Percentiles rank a stretch among this genome's conserved stretches.
Evolutionary conservation across 1,140 invertebrate genomes (phyloP).

Genomic region (Heliothis virescens): DNA sequence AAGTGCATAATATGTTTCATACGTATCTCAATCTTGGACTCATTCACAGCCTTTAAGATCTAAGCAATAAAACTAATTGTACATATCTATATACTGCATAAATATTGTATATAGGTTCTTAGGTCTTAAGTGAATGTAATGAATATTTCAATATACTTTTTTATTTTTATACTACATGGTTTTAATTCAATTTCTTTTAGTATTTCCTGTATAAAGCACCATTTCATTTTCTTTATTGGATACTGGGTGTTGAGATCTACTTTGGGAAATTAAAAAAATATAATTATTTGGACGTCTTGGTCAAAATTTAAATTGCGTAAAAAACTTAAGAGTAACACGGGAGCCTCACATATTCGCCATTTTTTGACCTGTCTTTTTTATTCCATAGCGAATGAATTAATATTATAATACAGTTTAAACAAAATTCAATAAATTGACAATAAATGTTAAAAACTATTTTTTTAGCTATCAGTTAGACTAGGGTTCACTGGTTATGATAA

Average conservation of each 20-base stretch:
- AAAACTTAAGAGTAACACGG: background rate
- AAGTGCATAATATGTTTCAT: slow-evolving; percentile 16
- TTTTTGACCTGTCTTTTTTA: too few relatives aligned
- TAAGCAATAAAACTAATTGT: slow-evolving; percentile 40
- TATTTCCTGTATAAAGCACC: slow-evolving; percentile 37
- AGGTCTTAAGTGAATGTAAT: slow-evolving; percentile 36
- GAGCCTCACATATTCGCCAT: too few relatives aligned
- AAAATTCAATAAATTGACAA: background rate
- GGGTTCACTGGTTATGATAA: background rate
- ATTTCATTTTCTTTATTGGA: background rate
- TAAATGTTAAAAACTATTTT: background rate
- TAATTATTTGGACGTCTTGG: background rate
- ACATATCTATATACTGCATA: slow-evolving; percentile 1
- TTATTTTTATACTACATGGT: slow-evolving; percentile 29
- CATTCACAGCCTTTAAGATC: slow-evolving; percentile 34
- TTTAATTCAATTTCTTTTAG: slow-evolving; percentile 5
- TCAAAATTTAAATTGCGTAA: background rate
- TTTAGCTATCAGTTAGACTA: slow-evolving; percentile 11
- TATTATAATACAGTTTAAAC: background rate
- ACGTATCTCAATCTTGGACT: slow-evolving; percentile 1
- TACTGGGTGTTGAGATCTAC: background rate
- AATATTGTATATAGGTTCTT: slow-evolving; percentile 30
- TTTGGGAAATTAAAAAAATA: background rate
- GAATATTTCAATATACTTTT: slow-evolving; percentile 32
- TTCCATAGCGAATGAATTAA: too few relatives aligned